Evolutionary conservation across 2,113 vertebrate genomes (phyloP).

Genomic region (Sorex araneus): DNA sequence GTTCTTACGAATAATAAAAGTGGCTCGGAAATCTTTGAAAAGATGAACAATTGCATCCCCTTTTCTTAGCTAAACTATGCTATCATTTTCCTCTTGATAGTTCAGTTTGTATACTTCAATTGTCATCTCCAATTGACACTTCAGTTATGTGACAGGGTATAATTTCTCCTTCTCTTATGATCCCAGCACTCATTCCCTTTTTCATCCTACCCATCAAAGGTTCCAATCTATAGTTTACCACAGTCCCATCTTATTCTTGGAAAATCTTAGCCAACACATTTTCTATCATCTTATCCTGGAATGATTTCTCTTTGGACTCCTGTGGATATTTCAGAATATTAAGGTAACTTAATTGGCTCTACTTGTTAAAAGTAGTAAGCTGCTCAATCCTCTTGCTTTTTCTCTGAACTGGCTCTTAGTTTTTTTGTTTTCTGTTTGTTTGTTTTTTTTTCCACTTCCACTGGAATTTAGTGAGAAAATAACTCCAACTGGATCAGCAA

Average conservation of each 20-base stretch:
- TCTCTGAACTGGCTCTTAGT: neutral
- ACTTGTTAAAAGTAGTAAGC: neutral
- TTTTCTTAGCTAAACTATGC: conserved; percentile 25
- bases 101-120: neutral
- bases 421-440: neutral
- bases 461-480: conserved; percentile 75
- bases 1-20: conserved; percentile 20
- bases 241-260: neutral
- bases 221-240: neutral
- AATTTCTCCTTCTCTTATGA: conserved; percentile 1
- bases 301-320: neutral
- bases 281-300: neutral
- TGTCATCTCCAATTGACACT: neutral
- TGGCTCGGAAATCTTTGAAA: conserved; percentile 4
- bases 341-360: neutral
- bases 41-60: neutral
- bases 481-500: conserved; percentile 36
- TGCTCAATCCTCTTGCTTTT: neutral
- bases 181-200: neutral
- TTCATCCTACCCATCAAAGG: neutral
- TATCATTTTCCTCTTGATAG: neutral
- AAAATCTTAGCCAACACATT: neutral
- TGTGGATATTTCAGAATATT: neutral
- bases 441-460: neutral
- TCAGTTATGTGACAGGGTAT: neutral